phyloP scores from a whole-genome alignment of 2,888 invertebrate species.

The Tenthredo mesomela region DNA sequence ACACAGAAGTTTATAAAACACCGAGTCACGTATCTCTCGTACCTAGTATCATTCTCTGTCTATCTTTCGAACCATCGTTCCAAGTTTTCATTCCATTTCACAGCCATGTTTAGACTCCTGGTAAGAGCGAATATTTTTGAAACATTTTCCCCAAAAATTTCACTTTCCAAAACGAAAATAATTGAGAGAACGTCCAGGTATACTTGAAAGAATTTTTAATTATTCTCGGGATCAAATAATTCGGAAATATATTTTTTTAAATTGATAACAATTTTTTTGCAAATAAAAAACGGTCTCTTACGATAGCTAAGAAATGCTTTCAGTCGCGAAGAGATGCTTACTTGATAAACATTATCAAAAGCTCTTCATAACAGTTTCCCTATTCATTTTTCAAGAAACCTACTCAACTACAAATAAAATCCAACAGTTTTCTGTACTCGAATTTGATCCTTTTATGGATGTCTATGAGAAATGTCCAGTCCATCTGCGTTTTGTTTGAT shows the following conservation, averaged over 20 bases:
- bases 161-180: neutral
- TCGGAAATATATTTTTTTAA: neutral
- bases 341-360: neutral
- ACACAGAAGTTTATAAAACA: conserved; percentile 76
- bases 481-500: conserved; percentile 6
- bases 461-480: neutral
- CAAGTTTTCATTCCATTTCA: conserved; percentile 1
- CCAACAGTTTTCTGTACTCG: neutral
- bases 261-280: neutral
- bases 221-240: neutral
- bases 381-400: neutral
- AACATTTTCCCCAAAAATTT: neutral
- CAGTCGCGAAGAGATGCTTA: neutral
- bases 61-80: conserved; percentile 23
- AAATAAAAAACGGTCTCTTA: neutral
- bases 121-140: conserved; percentile 8
- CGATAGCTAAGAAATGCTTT: neutral
- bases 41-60: conserved; percentile 66
- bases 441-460: neutral
- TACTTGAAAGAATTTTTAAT: neutral
- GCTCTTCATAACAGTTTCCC: neutral
- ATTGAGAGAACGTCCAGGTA: neutral
- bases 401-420: neutral
- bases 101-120: conserved; percentile 40
- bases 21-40: conserved; percentile 60